Percentiles rank a stretch among this genome's conserved stretches.
phyloP scores from a whole-genome alignment of 1,140 invertebrate genomes.

The Panonychus citri region DNA sequence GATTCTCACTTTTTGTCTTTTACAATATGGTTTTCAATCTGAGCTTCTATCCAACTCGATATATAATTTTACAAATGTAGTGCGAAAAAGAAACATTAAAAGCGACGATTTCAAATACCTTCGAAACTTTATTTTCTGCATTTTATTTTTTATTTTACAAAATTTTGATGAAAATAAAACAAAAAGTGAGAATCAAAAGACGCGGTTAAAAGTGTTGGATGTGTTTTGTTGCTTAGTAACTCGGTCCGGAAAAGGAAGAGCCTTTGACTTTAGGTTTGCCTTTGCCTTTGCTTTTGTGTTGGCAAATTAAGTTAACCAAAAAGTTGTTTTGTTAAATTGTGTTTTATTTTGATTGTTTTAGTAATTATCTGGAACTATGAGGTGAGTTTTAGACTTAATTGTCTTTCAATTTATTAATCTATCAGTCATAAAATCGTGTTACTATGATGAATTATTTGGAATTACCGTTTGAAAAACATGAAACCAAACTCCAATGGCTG shows the following conservation, averaged over 20 bases:
- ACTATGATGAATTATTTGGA: not conserved
- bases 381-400: not conserved
- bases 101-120: no score
- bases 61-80: no score
- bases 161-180: no score
- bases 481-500: not conserved
- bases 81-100: no score
- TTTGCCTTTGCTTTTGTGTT: not conserved
- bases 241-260: not conserved
- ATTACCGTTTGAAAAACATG: not conserved
- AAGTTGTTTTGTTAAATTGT: not conserved
- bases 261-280: not conserved
- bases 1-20: no score
- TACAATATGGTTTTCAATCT: no score
- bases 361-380: not conserved
- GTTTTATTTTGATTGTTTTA: not conserved
- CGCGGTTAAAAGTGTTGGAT: no score
- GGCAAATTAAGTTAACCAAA: not conserved
- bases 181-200: no score
- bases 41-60: no score
- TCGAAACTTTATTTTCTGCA: not conserved
- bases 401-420: not conserved
- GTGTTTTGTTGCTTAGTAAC: no score
- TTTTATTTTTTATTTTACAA: no score
- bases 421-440: no score